A percentile compares a stretch with the other conserved stretches of the same genome.
Evolutionary conservation across 2,113 vertebrate species (phyloP).

Genomic region (Solea senegalensis): DNA sequence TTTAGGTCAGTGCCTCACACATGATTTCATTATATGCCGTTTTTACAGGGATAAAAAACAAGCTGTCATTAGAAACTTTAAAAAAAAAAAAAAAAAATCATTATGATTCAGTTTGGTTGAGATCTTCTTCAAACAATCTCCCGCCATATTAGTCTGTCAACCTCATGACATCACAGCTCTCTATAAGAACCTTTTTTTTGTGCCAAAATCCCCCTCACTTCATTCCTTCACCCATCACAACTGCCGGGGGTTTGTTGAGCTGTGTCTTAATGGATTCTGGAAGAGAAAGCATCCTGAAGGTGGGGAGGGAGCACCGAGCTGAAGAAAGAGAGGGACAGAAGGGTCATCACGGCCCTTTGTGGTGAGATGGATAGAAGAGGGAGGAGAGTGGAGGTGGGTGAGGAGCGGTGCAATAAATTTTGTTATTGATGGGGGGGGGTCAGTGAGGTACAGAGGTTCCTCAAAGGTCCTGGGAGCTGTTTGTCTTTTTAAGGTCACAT

Average conservation of each 20-base stretch:
- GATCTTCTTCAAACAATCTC: not conserved
- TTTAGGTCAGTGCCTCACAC: no score
- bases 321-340: slow-evolving; percentile 73
- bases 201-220: slow-evolving; percentile 1
- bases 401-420: slow-evolving; percentile 68
- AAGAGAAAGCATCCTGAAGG: slow-evolving; percentile 77
- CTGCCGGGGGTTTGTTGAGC: slow-evolving; percentile 41
- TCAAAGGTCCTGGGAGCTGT: slow-evolving; percentile 70
- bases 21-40: no score
- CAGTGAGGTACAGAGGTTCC: slow-evolving; percentile 74
- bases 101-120: not conserved
- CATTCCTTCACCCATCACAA: slow-evolving; percentile 31
- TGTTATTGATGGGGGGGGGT: slow-evolving; percentile 66
- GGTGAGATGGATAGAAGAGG: slow-evolving; percentile 65
- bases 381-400: slow-evolving; percentile 48
- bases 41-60: not conserved
- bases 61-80: not conserved
- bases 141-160: not conserved
- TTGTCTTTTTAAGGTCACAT: slow-evolving; percentile 8
- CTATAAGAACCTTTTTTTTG: not conserved
- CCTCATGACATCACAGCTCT: slow-evolving; percentile 25
- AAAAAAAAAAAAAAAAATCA: no score
- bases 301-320: slow-evolving; percentile 61
- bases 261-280: slow-evolving; percentile 67
- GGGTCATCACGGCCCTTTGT: slow-evolving; percentile 80